Percentiles rank a stretch among this genome's conserved stretches.
These are phyloP conservation scores for Hemicrepidius hirtus DNA, from an alignment of 2,888 invertebrate species.

Conservation along the genomic window DNA sequence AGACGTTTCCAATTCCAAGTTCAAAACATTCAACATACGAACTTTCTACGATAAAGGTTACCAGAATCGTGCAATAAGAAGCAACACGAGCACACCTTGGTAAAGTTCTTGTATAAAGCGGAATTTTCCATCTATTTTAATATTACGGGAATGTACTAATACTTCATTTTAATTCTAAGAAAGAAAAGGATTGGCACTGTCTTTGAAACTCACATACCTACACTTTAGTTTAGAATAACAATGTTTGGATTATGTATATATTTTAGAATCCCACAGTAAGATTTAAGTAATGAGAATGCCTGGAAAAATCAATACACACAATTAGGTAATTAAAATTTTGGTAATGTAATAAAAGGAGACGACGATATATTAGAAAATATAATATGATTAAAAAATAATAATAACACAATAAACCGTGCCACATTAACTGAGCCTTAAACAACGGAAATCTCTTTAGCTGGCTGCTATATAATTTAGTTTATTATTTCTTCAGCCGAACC, in stretches of 20 bases:
- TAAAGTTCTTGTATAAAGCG: neutral
- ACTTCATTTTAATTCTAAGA: neutral
- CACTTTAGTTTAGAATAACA: too few species aligned
- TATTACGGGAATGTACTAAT: neutral
- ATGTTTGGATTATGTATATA: too few species aligned
- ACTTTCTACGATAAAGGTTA: conserved; percentile 10
- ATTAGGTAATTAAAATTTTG: too few species aligned
- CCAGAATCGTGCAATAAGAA: neutral
- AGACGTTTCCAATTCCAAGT: conserved; percentile 4
- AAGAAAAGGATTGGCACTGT: neutral
- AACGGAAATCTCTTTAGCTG: neutral
- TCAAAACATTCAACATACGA: neutral
- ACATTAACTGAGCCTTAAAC: neutral
- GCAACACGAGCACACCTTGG: neutral
- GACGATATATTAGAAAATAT: too few species aligned
- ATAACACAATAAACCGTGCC: neutral
- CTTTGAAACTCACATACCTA: too few species aligned
- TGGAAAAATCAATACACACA: too few species aligned
- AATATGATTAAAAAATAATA: neutral
- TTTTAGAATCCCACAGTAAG: too few species aligned
- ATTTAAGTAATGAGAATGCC: too few species aligned
- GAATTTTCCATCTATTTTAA: neutral
- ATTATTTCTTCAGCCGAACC: neutral
- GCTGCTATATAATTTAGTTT: neutral
- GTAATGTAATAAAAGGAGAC: neutral